Base-by-base conservation (phyloP, 2,888 invertebrate genomes). In the Leucophora obtusa region DNA sequence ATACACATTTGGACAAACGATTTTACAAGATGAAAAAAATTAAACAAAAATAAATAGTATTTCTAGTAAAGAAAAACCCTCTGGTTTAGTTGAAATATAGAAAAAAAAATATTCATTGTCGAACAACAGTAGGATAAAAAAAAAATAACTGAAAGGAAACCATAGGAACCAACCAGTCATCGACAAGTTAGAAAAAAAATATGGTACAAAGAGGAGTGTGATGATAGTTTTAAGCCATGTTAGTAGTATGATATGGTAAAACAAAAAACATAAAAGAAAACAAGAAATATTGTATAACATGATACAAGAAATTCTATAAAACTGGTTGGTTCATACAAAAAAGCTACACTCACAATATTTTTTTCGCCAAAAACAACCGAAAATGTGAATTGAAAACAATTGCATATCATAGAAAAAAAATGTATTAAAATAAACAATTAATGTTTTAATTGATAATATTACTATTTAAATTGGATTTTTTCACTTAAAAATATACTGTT, bases 121-220 rank as follows among this genome's bases (percentile, higher is more conserved):
- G 66, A 68, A 72, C 59, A 80, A 68, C 51, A 72, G 76, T 50
- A 68, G 28, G 7, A 28, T 28, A 28, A 54, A 75, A 63, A 65
- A 65, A 76, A 66, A 60, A 59, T 10, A 63, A 59, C 24, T 59
- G 28, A 80, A 72, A 81, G 50, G 70, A 66, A 81, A 77, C 72
- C 69, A 77, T 76, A 70, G 65, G 53, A 70, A 77, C 77, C 77
- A 77, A 47, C 81, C 81, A 81, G 81, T 81, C 73, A 77, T 77
- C 70, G 70, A 66, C 81, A 74, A 77, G 73, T 77, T 70, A 59
- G 63, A 76, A 69, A 69, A 18, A 62, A 63, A 53, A 66, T 62
- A 43, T 35, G 28, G 50, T 15, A 47, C 71, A 53, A n/a, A 65
- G 43, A 28, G 10, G 60, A 76, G 62, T 70, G 14, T 28, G 68